These are phyloP conservation scores for Campoletis raptor DNA, from an alignment of 2,888 invertebrate genomes.

Conservation along the genomic window DNA sequence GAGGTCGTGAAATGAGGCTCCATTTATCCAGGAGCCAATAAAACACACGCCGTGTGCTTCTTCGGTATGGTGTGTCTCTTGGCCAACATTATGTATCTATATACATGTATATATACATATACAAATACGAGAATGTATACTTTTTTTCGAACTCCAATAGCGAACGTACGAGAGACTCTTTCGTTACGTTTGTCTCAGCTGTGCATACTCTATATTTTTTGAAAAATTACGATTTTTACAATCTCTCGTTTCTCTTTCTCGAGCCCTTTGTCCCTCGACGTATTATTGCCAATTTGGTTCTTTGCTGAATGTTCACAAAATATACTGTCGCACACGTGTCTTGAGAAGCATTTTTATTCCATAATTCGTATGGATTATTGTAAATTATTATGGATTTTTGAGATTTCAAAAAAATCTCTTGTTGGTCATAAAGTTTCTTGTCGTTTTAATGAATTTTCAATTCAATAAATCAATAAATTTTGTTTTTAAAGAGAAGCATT, in stretches of 20 bases:
- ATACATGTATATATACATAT: conserved; percentile 7
- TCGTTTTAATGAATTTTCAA: neutral
- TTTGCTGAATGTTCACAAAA: conserved; percentile 21
- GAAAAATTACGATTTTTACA: conserved; percentile 56
- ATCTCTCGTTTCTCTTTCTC: conserved; percentile 16
- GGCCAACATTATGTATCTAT: conserved; percentile 7
- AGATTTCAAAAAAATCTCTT: neutral
- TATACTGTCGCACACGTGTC: conserved; percentile 1
- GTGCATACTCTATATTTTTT: conserved; percentile 46
- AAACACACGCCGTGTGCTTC: conserved; percentile 79
- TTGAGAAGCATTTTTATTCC: neutral
- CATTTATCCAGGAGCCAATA: conserved; percentile 82
- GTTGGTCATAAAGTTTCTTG: neutral
- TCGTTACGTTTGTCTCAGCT: conserved; percentile 52
- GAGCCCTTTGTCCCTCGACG: conserved; percentile 14
- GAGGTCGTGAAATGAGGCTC: conserved; percentile 80
- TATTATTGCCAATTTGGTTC: conserved; percentile 8
- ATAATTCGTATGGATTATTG: neutral
- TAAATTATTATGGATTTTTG: neutral
- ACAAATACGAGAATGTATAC: conserved; percentile 22
- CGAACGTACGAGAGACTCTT: conserved; percentile 38
- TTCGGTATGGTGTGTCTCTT: conserved; percentile 40
- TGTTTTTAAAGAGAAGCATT: too few species aligned
- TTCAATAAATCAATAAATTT: too few species aligned
- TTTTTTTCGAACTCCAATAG: conserved; percentile 46